Percentiles rank a stretch among this genome's conserved stretches.
Conservation (phyloP, 2,113 vertebrate genomes). For the Hipposideros armiger region DNA sequence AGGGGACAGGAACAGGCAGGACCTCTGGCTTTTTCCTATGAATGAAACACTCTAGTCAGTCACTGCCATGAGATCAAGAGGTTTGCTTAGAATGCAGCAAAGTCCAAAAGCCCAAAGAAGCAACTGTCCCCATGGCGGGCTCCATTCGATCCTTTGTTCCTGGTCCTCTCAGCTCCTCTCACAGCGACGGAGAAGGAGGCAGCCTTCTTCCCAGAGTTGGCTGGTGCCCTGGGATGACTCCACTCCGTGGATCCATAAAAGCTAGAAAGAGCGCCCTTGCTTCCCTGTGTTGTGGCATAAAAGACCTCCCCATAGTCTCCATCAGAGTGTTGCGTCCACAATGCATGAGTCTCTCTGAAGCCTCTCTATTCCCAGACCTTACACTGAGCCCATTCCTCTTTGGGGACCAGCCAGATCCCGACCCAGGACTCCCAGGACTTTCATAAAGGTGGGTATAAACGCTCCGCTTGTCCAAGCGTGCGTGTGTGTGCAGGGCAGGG, state of each 20-base stretch:
- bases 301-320: not conserved
- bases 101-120: not conserved
- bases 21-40: not conserved
- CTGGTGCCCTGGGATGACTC: not conserved
- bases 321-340: rapidly evolving
- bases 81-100: not conserved
- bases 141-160: not conserved
- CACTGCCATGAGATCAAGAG: not conserved
- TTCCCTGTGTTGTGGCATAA: not conserved
- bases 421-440: not conserved
- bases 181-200: not conserved
- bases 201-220: not conserved
- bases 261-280: not conserved
- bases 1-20: not conserved
- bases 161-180: not conserved
- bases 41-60: not conserved
- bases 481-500: not conserved
- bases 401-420: not conserved
- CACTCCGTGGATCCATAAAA: not conserved
- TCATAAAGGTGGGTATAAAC: not conserved
- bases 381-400: not conserved
- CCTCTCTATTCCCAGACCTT: not conserved
- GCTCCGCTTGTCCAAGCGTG: not conserved
- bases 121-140: rapidly evolving
- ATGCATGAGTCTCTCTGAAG: not conserved